Conservation (phyloP, 2,113 vertebrate genomes). For the Aix galericulata region DNA sequence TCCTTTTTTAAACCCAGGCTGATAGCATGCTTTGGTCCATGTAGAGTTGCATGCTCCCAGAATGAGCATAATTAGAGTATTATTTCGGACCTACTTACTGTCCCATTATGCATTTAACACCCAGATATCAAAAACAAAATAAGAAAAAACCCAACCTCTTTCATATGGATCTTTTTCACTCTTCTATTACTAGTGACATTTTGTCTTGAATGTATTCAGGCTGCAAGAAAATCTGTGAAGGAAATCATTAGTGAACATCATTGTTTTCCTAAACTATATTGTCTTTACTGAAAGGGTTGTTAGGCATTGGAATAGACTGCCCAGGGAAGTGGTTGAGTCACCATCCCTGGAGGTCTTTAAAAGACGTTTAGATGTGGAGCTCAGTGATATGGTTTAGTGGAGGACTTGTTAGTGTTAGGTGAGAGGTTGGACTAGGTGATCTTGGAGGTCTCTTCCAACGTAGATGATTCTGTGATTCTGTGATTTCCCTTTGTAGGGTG, state of each 20-base stretch:
- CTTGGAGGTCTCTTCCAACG: too few species aligned
- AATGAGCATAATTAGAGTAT: neutral
- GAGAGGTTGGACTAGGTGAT: too few species aligned
- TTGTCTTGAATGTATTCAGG: neutral
- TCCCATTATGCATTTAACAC: neutral
- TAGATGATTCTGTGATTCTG: too few species aligned
- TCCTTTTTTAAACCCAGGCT: neutral
- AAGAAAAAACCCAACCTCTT: neutral
- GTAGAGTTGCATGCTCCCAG: neutral
- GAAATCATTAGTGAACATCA: neutral
- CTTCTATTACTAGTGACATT: neutral
- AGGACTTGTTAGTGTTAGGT: too few species aligned
- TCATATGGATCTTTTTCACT: neutral
- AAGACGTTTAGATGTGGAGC: too few species aligned
- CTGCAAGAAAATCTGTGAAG: neutral
- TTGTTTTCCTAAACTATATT: neutral
- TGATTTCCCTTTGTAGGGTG: neutral
- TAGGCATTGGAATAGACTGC: too few species aligned
- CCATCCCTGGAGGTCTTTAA: too few species aligned
- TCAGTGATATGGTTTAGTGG: too few species aligned
- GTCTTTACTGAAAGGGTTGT: neutral
- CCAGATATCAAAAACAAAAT: neutral
- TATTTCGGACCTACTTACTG: neutral
- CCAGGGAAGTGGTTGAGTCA: too few species aligned
- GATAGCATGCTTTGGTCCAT: neutral